Percentiles rank a stretch among this genome's conserved stretches.
Evolutionary conservation across 2,888 invertebrate species (phyloP).

Genomic region (Rhynchonema sp.): DNA sequence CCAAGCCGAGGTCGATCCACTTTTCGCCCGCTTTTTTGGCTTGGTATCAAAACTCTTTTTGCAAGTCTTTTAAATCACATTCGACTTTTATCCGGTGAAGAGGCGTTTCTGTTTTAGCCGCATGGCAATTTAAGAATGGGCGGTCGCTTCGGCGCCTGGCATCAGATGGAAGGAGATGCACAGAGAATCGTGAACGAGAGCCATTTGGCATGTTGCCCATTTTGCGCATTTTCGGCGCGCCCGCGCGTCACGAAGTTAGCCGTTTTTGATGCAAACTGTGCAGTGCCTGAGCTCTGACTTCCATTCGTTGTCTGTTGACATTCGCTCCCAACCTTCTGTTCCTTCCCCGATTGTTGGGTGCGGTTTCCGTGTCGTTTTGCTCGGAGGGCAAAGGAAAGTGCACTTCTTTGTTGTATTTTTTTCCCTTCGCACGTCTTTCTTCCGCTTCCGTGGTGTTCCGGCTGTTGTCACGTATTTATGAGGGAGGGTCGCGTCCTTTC

Average conservation of each 20-base stretch:
- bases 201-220: constrained; percentile 52
- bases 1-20: constrained; percentile 53
- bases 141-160: constrained; percentile 71
- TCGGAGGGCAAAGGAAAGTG: too few species aligned
- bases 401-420: too few species aligned
- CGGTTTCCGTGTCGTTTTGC: too few species aligned
- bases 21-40: constrained; percentile 77
- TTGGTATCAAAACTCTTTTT: constrained; percentile 48
- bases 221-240: constrained; percentile 72
- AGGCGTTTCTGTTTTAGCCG: constrained; percentile 36
- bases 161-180: constrained; percentile 44
- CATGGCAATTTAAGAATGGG: constrained; percentile 81
- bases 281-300: too few species aligned
- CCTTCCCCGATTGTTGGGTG: too few species aligned
- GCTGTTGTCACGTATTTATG: too few species aligned
- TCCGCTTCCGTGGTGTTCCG: too few species aligned
- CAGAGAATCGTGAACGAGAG: constrained; percentile 48
- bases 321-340: too few species aligned
- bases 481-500: too few species aligned
- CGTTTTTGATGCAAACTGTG: not conserved
- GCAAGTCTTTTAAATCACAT: not conserved
- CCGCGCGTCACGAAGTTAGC: constrained; percentile 46
- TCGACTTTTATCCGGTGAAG: not conserved
- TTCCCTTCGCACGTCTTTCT: too few species aligned
- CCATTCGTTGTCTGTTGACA: too few species aligned